These are phyloP conservation scores for Camponotus fellah DNA, from an alignment of 2,888 invertebrate species.

Conservation along the genomic window DNA sequence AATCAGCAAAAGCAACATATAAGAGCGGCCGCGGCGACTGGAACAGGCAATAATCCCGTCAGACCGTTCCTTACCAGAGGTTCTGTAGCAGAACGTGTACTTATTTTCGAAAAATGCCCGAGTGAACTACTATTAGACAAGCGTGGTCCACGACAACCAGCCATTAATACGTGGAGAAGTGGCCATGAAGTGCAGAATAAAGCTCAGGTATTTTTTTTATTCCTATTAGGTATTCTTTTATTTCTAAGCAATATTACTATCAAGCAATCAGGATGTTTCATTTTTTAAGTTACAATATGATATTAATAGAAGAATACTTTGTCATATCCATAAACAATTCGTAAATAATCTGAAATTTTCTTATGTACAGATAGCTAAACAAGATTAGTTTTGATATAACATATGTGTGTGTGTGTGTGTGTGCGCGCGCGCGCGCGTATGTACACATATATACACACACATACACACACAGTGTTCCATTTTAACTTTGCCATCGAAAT, in stretches of 20 bases:
- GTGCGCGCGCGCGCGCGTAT: too few relatives aligned
- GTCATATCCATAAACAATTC: too few relatives aligned
- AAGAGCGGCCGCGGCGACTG: slow-evolving; percentile 85
- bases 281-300: too few relatives aligned
- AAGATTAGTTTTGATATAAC: too few relatives aligned
- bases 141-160: slow-evolving; percentile 88
- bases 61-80: slow-evolving; percentile 95
- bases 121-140: slow-evolving; percentile 92
- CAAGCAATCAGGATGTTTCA: too few relatives aligned
- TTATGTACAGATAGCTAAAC: too few relatives aligned
- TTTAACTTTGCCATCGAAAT: too few relatives aligned
- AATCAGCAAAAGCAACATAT: slow-evolving; percentile 88
- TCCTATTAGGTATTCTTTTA: background rate
- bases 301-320: too few relatives aligned
- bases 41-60: slow-evolving; percentile 89
- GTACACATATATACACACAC: too few relatives aligned
- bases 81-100: slow-evolving; percentile 95
- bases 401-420: too few relatives aligned
- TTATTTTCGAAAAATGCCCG: slow-evolving; percentile 96
- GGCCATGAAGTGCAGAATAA: slow-evolving; percentile 86
- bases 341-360: too few relatives aligned
- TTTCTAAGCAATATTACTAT: background rate
- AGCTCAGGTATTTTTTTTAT: slow-evolving; percentile 86
- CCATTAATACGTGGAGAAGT: slow-evolving; percentile 85
- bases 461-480: too few relatives aligned